Evolutionary conservation across 2,797 vertebrate genomes (phyloP), one percentile per base, ranked within the genome.

Genomic region (Mycteria americana): DNA sequence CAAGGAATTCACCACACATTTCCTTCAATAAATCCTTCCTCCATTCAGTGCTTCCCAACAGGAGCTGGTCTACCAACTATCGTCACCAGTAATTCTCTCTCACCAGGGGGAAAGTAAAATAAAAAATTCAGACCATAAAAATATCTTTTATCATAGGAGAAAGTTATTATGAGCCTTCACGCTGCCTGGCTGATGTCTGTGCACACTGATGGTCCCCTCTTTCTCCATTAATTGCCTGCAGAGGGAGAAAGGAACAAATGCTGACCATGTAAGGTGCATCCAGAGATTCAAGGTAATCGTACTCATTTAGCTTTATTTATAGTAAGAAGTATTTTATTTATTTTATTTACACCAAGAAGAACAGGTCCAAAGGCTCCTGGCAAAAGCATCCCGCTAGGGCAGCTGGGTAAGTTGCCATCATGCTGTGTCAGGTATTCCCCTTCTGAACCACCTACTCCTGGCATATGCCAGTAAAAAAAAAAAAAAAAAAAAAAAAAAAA

Each of bases 81-180:
- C 77, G 92, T 80, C 82, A 90, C 85, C 73, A 88, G 87, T 78
- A 92, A 94, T 96, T 96, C 91, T 88, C 74, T 88, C 79, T 24
- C 91, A 93, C 27, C 69, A 92, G 82, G 76, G 39, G 56, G 46
- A 88, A 94, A 86, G 82, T 83, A 80, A 93, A 93, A 87, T 72
- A 89, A 94, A 92, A 89, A 94, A 92, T 43, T 69, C 65, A 68
- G 48, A 62, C 45, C 43, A 48, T 73, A 94, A 91, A 93, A 96
- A 77, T 72, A 62, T 69, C 72, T 84, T 94, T 87, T 85, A 54
- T 89, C 65, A 46, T 46, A 57, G n/a, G 16, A 87, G 60, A 88
- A 95, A 85, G 90, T 93, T 85, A 86, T 92, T 88, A 43, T 9
- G 54, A 94, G 89, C 79, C 65, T 75, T 89, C 69, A 56, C 11